phyloP scores from a whole-genome alignment of 2,113 vertebrate species.

The Poecilia latipinna region DNA sequence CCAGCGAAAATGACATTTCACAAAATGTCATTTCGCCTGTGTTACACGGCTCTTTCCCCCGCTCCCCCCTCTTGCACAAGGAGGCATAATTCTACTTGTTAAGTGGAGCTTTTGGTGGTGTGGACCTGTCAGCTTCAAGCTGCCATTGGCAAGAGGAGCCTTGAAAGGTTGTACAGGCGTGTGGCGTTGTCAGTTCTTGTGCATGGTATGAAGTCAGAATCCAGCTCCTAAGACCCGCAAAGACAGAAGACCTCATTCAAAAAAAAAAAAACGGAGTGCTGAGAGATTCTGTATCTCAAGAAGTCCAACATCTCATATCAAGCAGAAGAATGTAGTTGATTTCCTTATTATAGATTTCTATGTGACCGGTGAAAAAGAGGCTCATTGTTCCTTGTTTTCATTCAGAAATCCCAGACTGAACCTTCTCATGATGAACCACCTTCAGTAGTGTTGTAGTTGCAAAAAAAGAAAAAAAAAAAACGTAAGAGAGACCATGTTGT shows the following conservation, averaged over 20 bases:
- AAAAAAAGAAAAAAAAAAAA: constrained; percentile 43
- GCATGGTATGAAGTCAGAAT: not conserved
- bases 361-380: constrained; percentile 14
- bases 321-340: constrained; percentile 32
- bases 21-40: constrained; percentile 64
- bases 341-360: constrained; percentile 12
- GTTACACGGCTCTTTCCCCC: constrained; percentile 46
- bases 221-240: constrained; percentile 1
- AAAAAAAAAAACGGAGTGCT: constrained; percentile 7
- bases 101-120: constrained; percentile 52
- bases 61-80: constrained; percentile 6
- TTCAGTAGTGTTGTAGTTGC: constrained; percentile 74
- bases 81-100: constrained; percentile 59
- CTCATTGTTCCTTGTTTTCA: constrained; percentile 27
- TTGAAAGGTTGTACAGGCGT: constrained; percentile 66
- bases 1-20: constrained; percentile 68
- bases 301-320: constrained; percentile 39
- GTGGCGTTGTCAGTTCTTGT: constrained; percentile 54
- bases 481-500: constrained; percentile 67
- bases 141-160: constrained; percentile 57
- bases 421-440: constrained; percentile 40
- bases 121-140: constrained; percentile 44
- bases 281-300: constrained; percentile 57
- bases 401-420: constrained; percentile 59
- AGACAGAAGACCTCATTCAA: constrained; percentile 16